phyloP scores from a whole-genome alignment of 1,140 invertebrate genomes.

The Cephus cinctus region DNA sequence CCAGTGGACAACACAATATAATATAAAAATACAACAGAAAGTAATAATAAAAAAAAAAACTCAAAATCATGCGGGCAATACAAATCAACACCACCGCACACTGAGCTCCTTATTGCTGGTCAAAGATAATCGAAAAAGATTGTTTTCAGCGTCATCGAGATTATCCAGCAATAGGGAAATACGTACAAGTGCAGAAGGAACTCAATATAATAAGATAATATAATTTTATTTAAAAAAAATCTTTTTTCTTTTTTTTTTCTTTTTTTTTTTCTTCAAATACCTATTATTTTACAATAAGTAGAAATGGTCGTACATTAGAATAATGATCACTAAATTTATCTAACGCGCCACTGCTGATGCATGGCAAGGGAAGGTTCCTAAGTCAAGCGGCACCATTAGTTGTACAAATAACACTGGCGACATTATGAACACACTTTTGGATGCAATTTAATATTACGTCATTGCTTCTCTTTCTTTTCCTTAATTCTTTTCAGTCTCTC shows the following conservation, averaged over 20 bases:
- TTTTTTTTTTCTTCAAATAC: slow-evolving; percentile 26
- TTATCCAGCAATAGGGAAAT: slow-evolving; percentile 22
- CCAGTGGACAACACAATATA: slow-evolving; percentile 38
- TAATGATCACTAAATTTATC: slow-evolving; percentile 28
- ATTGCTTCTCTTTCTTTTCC: no score
- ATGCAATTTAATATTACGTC: no score
- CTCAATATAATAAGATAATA: slow-evolving; percentile 19
- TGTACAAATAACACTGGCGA: slow-evolving; percentile 8
- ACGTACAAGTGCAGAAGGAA: slow-evolving; percentile 15
- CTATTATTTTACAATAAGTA: slow-evolving; percentile 48
- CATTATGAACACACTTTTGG: no score
- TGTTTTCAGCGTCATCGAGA: no score
- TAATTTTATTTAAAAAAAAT: slow-evolving; percentile 26
- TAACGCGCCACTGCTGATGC: slow-evolving; percentile 17
- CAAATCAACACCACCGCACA: slow-evolving; percentile 6
- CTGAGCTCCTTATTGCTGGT: slow-evolving; percentile 15
- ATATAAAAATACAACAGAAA: no score
- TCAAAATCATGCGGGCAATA: slow-evolving; percentile 35
- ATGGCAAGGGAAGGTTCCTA: slow-evolving; percentile 21
- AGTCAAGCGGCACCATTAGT: slow-evolving; percentile 13
- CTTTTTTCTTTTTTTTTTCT: no score
- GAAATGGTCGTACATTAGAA: slow-evolving; percentile 41
- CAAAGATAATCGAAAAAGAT: slow-evolving; percentile 8
- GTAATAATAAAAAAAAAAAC: slow-evolving; percentile 17
- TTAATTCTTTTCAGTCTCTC: no score